These are phyloP conservation scores for Ammodytes marinus DNA, from an alignment of 2,113 vertebrate genomes.

Conservation along the genomic window DNA sequence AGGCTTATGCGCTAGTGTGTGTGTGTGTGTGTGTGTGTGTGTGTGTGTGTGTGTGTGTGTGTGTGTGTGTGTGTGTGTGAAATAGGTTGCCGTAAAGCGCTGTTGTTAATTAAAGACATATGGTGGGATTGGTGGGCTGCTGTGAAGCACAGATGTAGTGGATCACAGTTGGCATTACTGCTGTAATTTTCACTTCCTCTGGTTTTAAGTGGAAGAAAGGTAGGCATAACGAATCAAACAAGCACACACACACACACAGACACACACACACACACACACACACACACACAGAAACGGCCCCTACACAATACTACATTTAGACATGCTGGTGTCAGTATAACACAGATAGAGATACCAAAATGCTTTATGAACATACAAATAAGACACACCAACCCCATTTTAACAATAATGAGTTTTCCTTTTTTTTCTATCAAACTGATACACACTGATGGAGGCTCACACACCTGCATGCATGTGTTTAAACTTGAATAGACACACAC, in stretches of 20 bases:
- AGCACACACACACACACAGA: constrained; percentile 3
- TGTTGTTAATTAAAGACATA: constrained; percentile 96
- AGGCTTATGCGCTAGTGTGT: constrained; percentile 81
- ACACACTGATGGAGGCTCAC: not conserved
- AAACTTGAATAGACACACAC: not conserved
- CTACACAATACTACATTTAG: not conserved
- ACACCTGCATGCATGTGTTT: constrained; percentile 37
- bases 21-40: constrained; percentile 70
- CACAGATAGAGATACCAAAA: constrained; percentile 21
- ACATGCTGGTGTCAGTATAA: constrained; percentile 12
- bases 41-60: constrained; percentile 72
- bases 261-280: not conserved
- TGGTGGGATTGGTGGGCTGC: constrained; percentile 87
- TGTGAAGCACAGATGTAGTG: constrained; percentile 89
- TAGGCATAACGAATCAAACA: constrained; percentile 28
- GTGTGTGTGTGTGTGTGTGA: constrained; percentile 74
- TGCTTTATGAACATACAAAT: not conserved
- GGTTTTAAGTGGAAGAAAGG: constrained; percentile 82
- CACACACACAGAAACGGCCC: not conserved
- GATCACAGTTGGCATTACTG: constrained; percentile 90
- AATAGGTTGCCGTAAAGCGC: constrained; percentile 94
- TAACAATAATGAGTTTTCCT: not conserved
- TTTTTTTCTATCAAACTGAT: not conserved
- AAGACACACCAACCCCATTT: not conserved
- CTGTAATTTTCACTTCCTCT: constrained; percentile 81